Evolutionary conservation across 2,113 vertebrate species (phyloP), one percentile per base, ranked within the genome.

Genomic region (Sebastes schlegelii): DNA sequence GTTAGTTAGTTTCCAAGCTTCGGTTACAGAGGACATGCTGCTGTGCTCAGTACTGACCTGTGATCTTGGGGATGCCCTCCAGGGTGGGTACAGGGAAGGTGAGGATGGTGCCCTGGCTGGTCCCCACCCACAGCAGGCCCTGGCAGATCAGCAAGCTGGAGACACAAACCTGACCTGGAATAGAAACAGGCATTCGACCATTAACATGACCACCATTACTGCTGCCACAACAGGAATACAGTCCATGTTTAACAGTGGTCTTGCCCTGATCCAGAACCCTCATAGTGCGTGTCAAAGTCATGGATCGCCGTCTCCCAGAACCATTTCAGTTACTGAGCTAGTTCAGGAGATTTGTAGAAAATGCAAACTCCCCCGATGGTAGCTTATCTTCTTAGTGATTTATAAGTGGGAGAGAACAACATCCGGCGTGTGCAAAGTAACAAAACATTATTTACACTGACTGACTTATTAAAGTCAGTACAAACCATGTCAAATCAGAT

Each of bases 41-140:
- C 49, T 52, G 21, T 7, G 14, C 14, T 7, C 4, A 2, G 48
- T 5, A 12, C 88, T 66, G 52, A 88, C 89, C 89, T 86, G 86
- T 86, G 63, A 91, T 87, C 72, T 86, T 91, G 9, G 90, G 90
- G 63, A 91, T 91, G 1, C 90, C 90, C 71, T 89, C 90, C 63
- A 91, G 83, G 6, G 77, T 86, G 11, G 90, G 83, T 0, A 89
- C 71, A 13, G 85, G 77, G 76, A 91, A 91, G n/a, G 80, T 71
- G 74, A 91, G 16, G 83, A 91, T 89, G 74, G 82, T 10, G 4
- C 90, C 90, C n/a, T 86, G 74, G 26, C 49, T 84, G 48, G 90
- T 91, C 23, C 90, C 90, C 55, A 89, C 90, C 90, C 90, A 91
- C 77, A 91, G 60, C 23, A 89, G 75, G 19, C 87, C 83, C 52